A percentile compares a stretch with the other conserved stretches of the same genome.
Conservation (phyloP, 2,888 invertebrate species). For the Xestobium rufovillosum region DNA sequence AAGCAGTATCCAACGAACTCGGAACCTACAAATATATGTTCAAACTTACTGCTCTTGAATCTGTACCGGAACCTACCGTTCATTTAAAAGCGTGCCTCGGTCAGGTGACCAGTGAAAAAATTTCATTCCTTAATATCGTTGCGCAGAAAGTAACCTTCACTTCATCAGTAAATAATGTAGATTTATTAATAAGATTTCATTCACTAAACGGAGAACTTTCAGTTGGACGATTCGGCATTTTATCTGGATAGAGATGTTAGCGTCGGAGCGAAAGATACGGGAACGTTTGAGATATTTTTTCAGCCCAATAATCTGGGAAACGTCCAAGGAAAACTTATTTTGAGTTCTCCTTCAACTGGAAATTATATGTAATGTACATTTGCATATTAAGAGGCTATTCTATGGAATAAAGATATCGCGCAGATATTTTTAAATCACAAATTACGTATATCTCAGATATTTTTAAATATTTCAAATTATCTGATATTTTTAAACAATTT, state of each 20-base stretch:
- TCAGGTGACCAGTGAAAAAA: not conserved
- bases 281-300: not conserved
- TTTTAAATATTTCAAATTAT: too few relatives aligned
- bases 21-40: not conserved
- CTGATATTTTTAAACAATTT: too few relatives aligned
- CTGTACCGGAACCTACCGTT: not conserved
- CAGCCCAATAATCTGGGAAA: not conserved
- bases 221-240: not conserved
- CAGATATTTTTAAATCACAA: too few relatives aligned
- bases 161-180: not conserved
- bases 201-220: not conserved
- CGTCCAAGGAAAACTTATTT: conserved; percentile 1
- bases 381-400: too few relatives aligned
- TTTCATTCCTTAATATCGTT: not conserved
- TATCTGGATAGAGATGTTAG: not conserved
- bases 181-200: too few relatives aligned
- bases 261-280: not conserved
- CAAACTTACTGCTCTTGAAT: not conserved
- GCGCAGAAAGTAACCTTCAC: not conserved
- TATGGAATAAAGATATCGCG: too few relatives aligned
- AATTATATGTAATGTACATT: conserved; percentile 1
- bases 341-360: not conserved
- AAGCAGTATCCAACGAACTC: not conserved
- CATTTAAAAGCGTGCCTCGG: not conserved
- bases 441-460: too few relatives aligned